Evolutionary conservation across 2,113 vertebrate genomes (phyloP), one percentile per base, ranked within the genome.

Genomic region (Corvus hawaiiensis): DNA sequence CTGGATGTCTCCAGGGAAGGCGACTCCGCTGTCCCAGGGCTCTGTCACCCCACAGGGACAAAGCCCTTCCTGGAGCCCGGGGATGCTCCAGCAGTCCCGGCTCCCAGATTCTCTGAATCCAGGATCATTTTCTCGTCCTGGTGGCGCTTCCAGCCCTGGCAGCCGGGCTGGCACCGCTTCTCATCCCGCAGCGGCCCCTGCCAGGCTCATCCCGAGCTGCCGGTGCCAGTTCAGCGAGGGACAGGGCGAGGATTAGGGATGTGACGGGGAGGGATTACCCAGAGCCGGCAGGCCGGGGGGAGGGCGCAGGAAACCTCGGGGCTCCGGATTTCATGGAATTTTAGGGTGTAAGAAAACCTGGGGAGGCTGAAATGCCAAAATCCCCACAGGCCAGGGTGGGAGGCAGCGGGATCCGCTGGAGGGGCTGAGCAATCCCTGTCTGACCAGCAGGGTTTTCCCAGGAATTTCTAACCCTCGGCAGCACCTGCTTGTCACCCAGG

Each of bases 71-170:
- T 5, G 4, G 0, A 3, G 7, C 23, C 4, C 52, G 1, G 69
- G 33, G 69, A 28, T 17, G 55, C 30, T 92, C 51, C 61, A 26
- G 87, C 24, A n/a, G 16, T 5, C 7, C 2, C 0, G 16, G 12
- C 55, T 58, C 55, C 27, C 5, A 20, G 11, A 20, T 20, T 55
- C 55, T 6, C 33, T 1, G 21, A 52, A 24, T 17, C 13, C 13
- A 0, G 27, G 46, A 2, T 3, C 3, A 24, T 20, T 23, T n/a
- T 7, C 30, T 1, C 0, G 21, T 12, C 39, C 46, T 5, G 56
- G 15, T 11, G 77, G 5, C 58, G 11, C 33, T 39, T 17, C n/a
- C 82, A 62, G 82, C 72, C 76, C 61, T 1, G 59, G 75, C 75
- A 21, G 35, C 39, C 4, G 48, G 26, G 10, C 12, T 71, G 11